phyloP scores from a whole-genome alignment of 2,113 vertebrate genomes.

The Aldabrachelys gigantea region DNA sequence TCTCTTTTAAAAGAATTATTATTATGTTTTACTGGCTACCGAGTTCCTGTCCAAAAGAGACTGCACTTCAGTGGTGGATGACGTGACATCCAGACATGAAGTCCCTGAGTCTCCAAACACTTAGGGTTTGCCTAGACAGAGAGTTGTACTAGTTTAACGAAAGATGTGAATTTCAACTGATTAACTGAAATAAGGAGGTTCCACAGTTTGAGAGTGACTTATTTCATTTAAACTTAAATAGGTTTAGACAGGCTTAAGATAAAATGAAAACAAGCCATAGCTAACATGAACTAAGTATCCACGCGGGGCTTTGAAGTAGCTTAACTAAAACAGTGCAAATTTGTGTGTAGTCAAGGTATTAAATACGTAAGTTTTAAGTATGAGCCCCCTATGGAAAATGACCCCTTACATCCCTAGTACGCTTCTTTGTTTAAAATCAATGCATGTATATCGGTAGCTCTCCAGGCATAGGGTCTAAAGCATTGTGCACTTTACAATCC shows the following conservation, averaged over 20 bases:
- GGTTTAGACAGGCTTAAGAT: neutral
- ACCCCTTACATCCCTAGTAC: neutral
- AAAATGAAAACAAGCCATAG: neutral
- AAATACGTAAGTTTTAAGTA: neutral
- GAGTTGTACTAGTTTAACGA: neutral
- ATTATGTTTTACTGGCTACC: neutral
- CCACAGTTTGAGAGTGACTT: neutral
- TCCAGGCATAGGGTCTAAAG: neutral
- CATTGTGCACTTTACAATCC: neutral
- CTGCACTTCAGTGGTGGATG: neutral
- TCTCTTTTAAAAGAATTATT: constrained; percentile 15
- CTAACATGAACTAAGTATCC: neutral
- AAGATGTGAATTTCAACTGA: neutral
- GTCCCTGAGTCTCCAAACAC: neutral
- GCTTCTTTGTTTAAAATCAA: neutral
- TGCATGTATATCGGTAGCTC: neutral
- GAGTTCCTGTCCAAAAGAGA: neutral
- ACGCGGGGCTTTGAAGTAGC: neutral
- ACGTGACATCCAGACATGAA: constrained; percentile 33
- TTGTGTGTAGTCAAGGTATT: neutral
- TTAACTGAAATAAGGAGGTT: neutral
- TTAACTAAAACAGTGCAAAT: neutral
- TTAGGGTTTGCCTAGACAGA: neutral
- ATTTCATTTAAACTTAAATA: neutral
- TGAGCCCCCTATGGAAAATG: neutral